Evolutionary conservation across 2,888 invertebrate genomes (phyloP), one percentile per base, ranked within the genome.

Genomic region (Charanyca ferruginea): DNA sequence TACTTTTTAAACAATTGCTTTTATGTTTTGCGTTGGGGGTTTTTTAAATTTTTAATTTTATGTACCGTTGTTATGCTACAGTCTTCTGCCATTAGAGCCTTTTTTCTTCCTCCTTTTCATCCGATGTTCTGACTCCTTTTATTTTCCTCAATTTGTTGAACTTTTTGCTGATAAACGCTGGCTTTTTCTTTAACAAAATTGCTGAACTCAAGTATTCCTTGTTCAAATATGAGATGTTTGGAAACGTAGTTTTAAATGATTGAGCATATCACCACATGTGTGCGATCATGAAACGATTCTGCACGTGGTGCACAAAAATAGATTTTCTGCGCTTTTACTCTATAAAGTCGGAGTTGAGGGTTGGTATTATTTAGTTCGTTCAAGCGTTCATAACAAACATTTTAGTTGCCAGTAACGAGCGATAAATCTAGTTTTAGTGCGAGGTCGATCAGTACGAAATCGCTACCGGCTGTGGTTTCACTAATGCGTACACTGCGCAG

Each of bases 351-450:
- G 62, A 59, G 71, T 83, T 70, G 78, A 82, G 79, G 79, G 78
- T 79, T 83, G 18, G 80, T 82, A 86, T 89, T 87, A 87, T 81
- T 82, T 73, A 74, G 77, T 73, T 80, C 63, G 73, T 74, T 80
- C 63, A 73, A 73, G 75, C 80, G 81, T 79, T 85, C 79, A 83
- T 79, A 84, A 80, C 83, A 83, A 77, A 84, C 81, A 80, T 83
- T 88, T 86, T 84, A 86, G 87, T 84, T 83, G 83, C 73, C 77
- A 78, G 84, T 87, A 88, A 89, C 86, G 80, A 85, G 85, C 87
- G 60, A 90, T 93, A 92, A 91, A 92, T 93, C 90, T 92, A 86
- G 90, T 90, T 92, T 88, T 86, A 89, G 90, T 86, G 85, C 90
- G 88, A 91, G 89, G 89, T 87, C 90, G 88, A 88, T 90, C 87